Base-by-base conservation (phyloP, 2,888 invertebrate species). In the Mesorhabditis spiculigera region DNA sequence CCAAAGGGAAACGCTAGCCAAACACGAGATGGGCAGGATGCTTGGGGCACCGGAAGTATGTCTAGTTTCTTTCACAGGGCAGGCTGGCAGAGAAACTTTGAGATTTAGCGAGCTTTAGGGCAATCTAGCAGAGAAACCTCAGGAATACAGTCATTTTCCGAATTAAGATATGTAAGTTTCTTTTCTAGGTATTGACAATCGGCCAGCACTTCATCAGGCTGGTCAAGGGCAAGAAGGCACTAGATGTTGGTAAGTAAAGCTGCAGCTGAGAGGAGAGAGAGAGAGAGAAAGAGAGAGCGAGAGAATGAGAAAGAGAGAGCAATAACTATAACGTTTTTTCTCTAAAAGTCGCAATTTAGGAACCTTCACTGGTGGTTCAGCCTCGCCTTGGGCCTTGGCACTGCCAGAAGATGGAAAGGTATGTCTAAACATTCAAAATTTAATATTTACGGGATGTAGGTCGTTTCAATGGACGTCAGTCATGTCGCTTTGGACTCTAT, bases 361-460 rank as follows among this genome's bases (percentile, higher is more conserved):
- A 5, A 81, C 81, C 4, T 88, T 84, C 78, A 88, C 88, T 5
- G 88, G 88, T 4, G 85, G 84, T 69, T 86, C 86, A 42, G 79
- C 87, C 76, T 88, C 63, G 80, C 86, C 0, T n/a, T 86, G 86
- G 75, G 88, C 87, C 8, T 75, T 86, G 45, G 86, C 84, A 41
- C 71, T 87, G 5, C 87, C 87, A n/a, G 81, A 80, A 5, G 87
- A 87, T 74, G 88, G 87, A 10, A 78, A 86, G 73, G 86, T 87
- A 4, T 62, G 2, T 50, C n/a, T n/a, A n/a, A n/a, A n/a, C n/a
- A 50, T 10, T 50, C n/a, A 50, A 10, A 50, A 50, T 50, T 50
- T n/a, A 2, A 50, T 50, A 2, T 1, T 13, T 50, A 2, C 1
- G 2, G 3, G 3, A 50, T 50, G 1, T 16, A 71, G 68, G 71